phyloP scores from a whole-genome alignment of 2,113 vertebrate genomes.

The Toxotes jaculatrix region DNA sequence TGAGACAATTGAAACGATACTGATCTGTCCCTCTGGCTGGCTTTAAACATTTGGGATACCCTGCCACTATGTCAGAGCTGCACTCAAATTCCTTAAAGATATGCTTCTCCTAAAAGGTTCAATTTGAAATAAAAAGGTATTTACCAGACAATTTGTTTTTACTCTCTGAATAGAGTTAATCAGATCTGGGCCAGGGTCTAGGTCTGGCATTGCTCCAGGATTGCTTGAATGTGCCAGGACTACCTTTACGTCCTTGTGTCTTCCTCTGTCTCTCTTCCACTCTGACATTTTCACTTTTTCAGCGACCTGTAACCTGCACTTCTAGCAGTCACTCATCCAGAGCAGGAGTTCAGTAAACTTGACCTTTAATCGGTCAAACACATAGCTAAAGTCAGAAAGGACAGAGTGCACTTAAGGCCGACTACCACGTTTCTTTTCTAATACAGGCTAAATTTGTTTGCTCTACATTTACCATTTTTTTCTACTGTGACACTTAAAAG shows the following conservation, averaged over 20 bases:
- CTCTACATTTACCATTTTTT: conserved; percentile 13
- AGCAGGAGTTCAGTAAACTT: conserved; percentile 55
- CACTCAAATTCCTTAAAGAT: conserved; percentile 29
- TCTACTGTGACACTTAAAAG: conserved; percentile 14
- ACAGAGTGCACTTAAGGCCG: conserved; percentile 16
- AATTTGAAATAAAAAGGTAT: conserved; percentile 46
- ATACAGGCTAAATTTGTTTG: conserved; percentile 37
- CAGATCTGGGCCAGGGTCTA: conserved; percentile 32
- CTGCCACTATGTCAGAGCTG: conserved; percentile 29
- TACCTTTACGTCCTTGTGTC: conserved; percentile 9
- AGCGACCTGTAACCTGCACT: conserved; percentile 25
- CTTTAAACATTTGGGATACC: conserved; percentile 40
- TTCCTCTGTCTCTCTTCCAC: conserved; percentile 34
- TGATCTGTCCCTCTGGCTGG: conserved; percentile 42
- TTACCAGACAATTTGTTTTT: conserved; percentile 52
- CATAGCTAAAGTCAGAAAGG: conserved; percentile 37
- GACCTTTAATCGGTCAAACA: conserved; percentile 58
- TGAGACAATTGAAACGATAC: conserved; percentile 45
- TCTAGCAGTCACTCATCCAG: conserved; percentile 39
- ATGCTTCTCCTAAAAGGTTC: conserved; percentile 30
- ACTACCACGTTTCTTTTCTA: conserved; percentile 13
- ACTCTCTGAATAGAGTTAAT: conserved; percentile 42
- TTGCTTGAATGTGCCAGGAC: conserved; percentile 12
- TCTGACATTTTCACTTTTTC: conserved; percentile 36
- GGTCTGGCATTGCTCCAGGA: conserved; percentile 11